Conservation (phyloP, 2,797 vertebrate species). For the Cyclopterus lumpus region DNA sequence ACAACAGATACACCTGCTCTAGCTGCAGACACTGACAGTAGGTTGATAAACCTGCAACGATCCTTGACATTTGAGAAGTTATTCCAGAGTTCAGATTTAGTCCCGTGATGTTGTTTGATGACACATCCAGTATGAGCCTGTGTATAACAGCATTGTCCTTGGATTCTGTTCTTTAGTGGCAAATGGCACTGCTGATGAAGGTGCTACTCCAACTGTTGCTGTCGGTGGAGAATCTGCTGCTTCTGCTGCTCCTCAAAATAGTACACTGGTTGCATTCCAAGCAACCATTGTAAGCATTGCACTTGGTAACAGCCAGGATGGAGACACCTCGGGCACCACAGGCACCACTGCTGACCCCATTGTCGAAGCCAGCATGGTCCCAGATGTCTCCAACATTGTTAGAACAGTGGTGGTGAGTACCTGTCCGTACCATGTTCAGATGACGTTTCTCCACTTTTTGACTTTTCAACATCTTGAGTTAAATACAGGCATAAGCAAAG, state of each 20-base stretch:
- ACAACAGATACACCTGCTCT: fast-evolving
- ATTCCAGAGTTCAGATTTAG: background rate
- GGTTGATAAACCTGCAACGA: background rate
- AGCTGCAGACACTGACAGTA: background rate
- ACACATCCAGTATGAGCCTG: background rate
- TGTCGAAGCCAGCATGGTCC: fast-evolving
- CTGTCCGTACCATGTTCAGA: background rate
- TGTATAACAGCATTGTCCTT: background rate
- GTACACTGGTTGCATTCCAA: fast-evolving
- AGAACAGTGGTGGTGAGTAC: slow-evolving; percentile 29
- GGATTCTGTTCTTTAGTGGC: background rate
- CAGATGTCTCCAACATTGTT: fast-evolving
- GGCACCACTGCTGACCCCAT: fast-evolving
- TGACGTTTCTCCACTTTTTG: background rate
- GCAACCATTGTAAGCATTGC: fast-evolving
- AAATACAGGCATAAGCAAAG: background rate
- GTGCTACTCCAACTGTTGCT: fast-evolving
- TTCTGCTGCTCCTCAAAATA: background rate
- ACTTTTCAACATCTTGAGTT: background rate
- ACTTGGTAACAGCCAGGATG: fast-evolving
- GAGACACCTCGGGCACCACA: background rate
- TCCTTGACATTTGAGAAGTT: background rate
- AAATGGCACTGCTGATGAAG: fast-evolving
- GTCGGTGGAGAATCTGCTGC: background rate
- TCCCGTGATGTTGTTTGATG: background rate